Evolutionary conservation across 2,113 vertebrate genomes (phyloP).

Genomic region (Polypterus senegalus): DNA sequence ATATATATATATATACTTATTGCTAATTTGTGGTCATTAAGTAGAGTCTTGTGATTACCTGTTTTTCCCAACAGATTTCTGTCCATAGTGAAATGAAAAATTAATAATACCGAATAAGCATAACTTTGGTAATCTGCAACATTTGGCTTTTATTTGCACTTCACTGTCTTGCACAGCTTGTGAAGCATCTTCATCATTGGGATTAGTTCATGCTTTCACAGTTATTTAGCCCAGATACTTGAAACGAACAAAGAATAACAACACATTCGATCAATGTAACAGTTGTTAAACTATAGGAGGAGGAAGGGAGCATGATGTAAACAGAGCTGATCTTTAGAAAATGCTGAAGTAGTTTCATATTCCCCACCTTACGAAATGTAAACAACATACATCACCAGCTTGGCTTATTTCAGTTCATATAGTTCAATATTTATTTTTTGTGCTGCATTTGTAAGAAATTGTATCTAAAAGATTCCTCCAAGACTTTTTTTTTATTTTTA

Average conservation of each 20-base stretch:
- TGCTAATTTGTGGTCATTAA: too few relatives aligned
- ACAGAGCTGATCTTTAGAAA: constrained; percentile 19
- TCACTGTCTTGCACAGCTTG: constrained; percentile 38
- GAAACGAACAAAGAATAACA: constrained; percentile 19
- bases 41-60: constrained; percentile 26
- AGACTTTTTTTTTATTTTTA: constrained; percentile 43
- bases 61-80: constrained; percentile 30
- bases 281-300: constrained; percentile 28
- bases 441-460: constrained; percentile 29
- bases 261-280: constrained; percentile 29
- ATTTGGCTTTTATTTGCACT: constrained; percentile 58
- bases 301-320: constrained; percentile 18
- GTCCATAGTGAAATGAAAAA: constrained; percentile 34
- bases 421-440: constrained; percentile 27
- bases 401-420: background rate
- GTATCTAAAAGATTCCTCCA: constrained; percentile 35
- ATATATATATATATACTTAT: too few relatives aligned
- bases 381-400: constrained; percentile 14
- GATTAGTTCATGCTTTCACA: constrained; percentile 15
- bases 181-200: constrained; percentile 24
- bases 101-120: constrained; percentile 30
- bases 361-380: constrained; percentile 9
- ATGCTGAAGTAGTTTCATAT: constrained; percentile 11
- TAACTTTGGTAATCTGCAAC: constrained; percentile 35
- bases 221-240: constrained; percentile 9